A percentile compares a stretch with the other conserved stretches of the same genome.
phyloP scores from a whole-genome alignment of 2,113 vertebrate genomes.

The Phoxinus phoxinus region DNA sequence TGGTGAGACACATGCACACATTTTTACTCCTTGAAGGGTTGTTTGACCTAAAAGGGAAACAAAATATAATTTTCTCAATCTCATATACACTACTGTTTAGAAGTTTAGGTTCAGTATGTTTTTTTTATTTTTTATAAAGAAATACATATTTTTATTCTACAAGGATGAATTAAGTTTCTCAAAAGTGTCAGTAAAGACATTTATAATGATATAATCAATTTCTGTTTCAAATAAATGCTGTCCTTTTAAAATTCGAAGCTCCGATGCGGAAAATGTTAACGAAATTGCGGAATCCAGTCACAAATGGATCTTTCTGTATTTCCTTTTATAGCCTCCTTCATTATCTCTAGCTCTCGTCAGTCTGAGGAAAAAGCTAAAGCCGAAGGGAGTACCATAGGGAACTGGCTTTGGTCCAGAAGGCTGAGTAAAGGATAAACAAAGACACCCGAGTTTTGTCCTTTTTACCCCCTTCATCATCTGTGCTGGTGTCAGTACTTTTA shows the following conservation, averaged over 20 bases:
- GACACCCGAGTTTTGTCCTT: background rate
- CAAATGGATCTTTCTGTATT: too few species aligned
- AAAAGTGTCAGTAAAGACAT: background rate
- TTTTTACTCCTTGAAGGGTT: background rate
- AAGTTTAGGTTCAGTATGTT: background rate
- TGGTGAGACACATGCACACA: conserved; percentile 76
- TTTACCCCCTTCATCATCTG: background rate
- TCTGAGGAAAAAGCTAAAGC: conserved; percentile 21
- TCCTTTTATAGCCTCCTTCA: conserved; percentile 56
- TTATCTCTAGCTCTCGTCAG: conserved; percentile 48
- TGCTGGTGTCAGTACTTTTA: background rate
- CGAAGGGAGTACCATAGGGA: conserved; percentile 34
- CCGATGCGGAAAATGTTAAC: too few species aligned
- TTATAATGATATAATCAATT: background rate
- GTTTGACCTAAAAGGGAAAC: background rate
- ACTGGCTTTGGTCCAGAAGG: conserved; percentile 38
- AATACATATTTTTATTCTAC: background rate
- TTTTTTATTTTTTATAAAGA: too few species aligned
- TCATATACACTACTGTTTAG: background rate
- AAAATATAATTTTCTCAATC: background rate
- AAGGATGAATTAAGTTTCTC: background rate
- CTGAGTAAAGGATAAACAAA: conserved; percentile 17
- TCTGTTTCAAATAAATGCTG: background rate
- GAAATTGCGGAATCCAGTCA: too few species aligned
- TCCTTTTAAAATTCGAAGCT: background rate